A percentile compares a stretch with the other conserved stretches of the same genome.
These are phyloP conservation scores for Acheta domesticus DNA, from an alignment of 2,888 invertebrate species.

Conservation along the genomic window DNA sequence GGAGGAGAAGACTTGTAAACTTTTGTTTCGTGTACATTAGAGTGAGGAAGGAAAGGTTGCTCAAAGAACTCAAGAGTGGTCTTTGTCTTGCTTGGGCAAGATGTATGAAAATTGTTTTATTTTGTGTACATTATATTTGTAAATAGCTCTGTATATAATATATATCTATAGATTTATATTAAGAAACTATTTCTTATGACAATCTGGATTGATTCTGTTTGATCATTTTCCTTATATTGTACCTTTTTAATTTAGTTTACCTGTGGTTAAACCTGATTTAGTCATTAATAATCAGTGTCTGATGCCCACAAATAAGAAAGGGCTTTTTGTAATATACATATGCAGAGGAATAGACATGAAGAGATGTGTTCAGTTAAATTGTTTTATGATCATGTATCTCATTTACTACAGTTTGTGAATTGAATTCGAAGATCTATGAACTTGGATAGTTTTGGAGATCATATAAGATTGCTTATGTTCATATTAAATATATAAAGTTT, in stretches of 20 bases:
- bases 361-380: no score
- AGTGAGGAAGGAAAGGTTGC: neutral
- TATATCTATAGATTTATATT: neutral
- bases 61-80: slow-evolving; percentile 1
- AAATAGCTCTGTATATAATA: slow-evolving; percentile 9
- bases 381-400: no score
- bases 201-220: neutral
- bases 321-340: no score
- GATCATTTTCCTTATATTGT: neutral
- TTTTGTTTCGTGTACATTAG: neutral
- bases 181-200: slow-evolving; percentile 3
- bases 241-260: neutral
- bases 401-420: no score
- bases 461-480: no score
- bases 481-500: no score
- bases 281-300: neutral
- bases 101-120: slow-evolving; percentile 2
- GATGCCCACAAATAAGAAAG: no score
- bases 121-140: slow-evolving; percentile 18
- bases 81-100: neutral
- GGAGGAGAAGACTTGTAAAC: neutral
- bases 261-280: slow-evolving; percentile 2
- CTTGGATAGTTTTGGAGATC: no score
- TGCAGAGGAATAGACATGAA: no score
- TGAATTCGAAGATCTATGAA: no score